Evolutionary conservation across 2,888 invertebrate species (phyloP).

Genomic region (Tachystola acroxantha): DNA sequence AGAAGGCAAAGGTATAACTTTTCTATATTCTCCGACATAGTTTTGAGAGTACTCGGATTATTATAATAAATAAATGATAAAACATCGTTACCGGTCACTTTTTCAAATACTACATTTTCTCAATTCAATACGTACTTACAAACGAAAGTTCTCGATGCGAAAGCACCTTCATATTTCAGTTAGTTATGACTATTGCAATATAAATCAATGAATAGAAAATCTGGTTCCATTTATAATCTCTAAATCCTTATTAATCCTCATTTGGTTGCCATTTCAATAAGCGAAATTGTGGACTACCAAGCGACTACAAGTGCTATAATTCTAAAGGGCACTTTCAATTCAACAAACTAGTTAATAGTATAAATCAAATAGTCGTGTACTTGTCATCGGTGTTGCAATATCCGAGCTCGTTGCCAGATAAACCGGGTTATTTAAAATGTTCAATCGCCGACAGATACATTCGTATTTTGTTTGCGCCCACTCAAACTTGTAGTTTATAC

Average conservation of each 20-base stretch:
- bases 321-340: slow-evolving; percentile 42
- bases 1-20: no score
- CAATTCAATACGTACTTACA: no score
- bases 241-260: slow-evolving; percentile 67
- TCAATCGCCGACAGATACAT: slow-evolving; percentile 30
- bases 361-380: slow-evolving; percentile 63
- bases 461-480: slow-evolving; percentile 33
- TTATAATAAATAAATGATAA: no score
- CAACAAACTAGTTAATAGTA: slow-evolving; percentile 44
- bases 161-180: no score
- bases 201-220: no score
- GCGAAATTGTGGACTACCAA: slow-evolving; percentile 43
- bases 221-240: slow-evolving; percentile 16
- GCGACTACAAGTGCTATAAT: slow-evolving; percentile 47
- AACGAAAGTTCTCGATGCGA: no score
- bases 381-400: slow-evolving; percentile 56
- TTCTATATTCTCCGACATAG: no score
- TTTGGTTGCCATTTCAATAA: slow-evolving; percentile 59
- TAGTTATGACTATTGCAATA: no score
- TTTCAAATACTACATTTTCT: no score
- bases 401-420: slow-evolving; percentile 46
- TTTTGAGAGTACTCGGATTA: no score
- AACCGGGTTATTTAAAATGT: slow-evolving; percentile 48
- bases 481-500: slow-evolving; percentile 35
- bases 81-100: no score